Evolutionary conservation across 2,888 invertebrate species (phyloP).

Genomic region (Blera fallax): DNA sequence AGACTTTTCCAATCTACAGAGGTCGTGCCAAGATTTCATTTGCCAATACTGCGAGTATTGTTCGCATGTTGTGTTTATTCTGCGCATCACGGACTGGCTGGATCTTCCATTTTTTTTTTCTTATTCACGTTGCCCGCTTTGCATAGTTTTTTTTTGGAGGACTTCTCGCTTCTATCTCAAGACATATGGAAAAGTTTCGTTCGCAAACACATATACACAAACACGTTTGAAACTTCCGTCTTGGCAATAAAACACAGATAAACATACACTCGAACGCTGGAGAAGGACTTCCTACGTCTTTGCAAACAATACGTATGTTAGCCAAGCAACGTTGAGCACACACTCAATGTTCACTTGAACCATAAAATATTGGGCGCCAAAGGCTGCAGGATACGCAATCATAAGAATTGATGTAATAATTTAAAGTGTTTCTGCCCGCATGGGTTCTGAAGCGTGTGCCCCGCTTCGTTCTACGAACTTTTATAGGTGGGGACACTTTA

Average conservation of each 20-base stretch:
- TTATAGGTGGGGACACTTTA: constrained; percentile 58
- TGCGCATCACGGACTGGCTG: constrained; percentile 38
- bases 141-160: constrained; percentile 11
- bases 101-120: not conserved
- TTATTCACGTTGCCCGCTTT: constrained; percentile 33
- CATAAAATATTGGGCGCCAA: constrained; percentile 72
- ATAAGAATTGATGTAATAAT: constrained; percentile 72
- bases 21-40: constrained; percentile 66
- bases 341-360: constrained; percentile 65
- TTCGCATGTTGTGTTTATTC: constrained; percentile 67
- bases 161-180: not conserved
- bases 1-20: constrained; percentile 19
- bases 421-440: constrained; percentile 70
- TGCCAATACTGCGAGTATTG: constrained; percentile 71
- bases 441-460: constrained; percentile 19
- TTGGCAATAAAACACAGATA: constrained; percentile 54
- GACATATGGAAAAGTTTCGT: constrained; percentile 50
- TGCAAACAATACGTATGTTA: constrained; percentile 53
- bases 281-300: constrained; percentile 54
- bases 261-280: not conserved
- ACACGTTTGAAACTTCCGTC: constrained; percentile 67
- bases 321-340: constrained; percentile 57
- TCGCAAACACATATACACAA: constrained; percentile 49
- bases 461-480: not conserved
- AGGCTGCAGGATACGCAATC: constrained; percentile 73